Base-by-base conservation (phyloP, 23 tunicate genomes). In the Halocynthia roretzi region DNA sequence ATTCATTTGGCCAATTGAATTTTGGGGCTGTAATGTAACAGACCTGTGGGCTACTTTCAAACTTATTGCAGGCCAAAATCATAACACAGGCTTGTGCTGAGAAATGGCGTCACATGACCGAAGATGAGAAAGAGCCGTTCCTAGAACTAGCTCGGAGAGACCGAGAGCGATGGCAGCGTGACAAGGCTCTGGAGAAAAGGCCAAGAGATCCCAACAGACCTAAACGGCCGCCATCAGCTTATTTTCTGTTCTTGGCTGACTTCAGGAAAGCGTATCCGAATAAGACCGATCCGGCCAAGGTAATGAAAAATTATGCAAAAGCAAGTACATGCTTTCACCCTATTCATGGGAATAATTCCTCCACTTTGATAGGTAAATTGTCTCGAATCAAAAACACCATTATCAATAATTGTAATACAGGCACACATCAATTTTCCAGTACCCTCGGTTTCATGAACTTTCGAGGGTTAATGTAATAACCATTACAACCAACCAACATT, bases 11-110 rank as follows among this genome's bases (percentile, higher is more conserved):
- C 63, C 17, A 15, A 4, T 58, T 58, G 2, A 14, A n/a, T 58
- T 58, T 14, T n/a, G 17, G 63, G 2, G 15, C 15, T 15, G 63
- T 58, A 58, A 58, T 58, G 2, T 1, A 58, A n/a, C 17, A 58
- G 15, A 14, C 63, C 17, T 58, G 4, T 15, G 17, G 14, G 19
- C 17, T 15, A 68, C 14, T 21, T 68, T 68, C 72, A 68, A 68
- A 68, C n/a, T 57, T 15, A 51, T 68, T 56, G 54, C 77, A 93
- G 94, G 98, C 98, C 11, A 93, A 93, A 65, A 87, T 87, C 17
- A 93, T 93, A 50, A 93, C 93, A 15, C 98, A 93, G 84, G 98
- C 93, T 8, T 93, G 98, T 81, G 98, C 98, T 52, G 98, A 87
- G 53, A 93, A 93, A 56, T 93, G 98, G 98, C 72, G 98, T 20